These are phyloP conservation scores for Ctenodactylus gundi DNA, from an alignment of 2,113 vertebrate genomes.

Conservation along the genomic window DNA sequence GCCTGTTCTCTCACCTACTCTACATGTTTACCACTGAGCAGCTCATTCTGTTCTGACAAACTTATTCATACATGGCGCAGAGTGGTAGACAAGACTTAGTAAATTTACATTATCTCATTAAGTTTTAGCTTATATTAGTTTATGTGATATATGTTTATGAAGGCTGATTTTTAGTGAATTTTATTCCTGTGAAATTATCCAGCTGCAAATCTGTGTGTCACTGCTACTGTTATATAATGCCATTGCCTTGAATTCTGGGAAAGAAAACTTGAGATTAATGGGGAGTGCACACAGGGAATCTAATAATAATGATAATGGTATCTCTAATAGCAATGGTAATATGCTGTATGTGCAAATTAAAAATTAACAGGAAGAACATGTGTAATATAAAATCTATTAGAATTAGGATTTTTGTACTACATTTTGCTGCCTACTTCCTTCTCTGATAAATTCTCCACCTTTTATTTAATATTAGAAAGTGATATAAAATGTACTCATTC, in stretches of 20 bases:
- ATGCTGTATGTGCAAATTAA: background rate
- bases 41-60: background rate
- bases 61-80: background rate
- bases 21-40: background rate
- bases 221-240: background rate
- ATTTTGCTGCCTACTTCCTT: background rate
- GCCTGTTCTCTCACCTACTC: background rate
- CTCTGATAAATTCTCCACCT: background rate
- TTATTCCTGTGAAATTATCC: background rate
- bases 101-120: background rate
- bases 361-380: background rate
- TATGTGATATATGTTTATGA: background rate
- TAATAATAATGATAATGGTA: too few species aligned
- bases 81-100: background rate
- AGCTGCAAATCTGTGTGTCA: background rate
- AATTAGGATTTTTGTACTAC: background rate
- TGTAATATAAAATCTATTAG: background rate
- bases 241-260: slow-evolving; percentile 27
- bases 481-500: background rate
- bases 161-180: background rate
- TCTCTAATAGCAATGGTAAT: background rate
- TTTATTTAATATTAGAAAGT: slow-evolving; percentile 39
- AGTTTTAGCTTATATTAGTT: background rate
- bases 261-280: slow-evolving; percentile 27
- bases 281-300: background rate